A percentile compares a stretch with the other conserved stretches of the same genome.
Conservation (phyloP, 1,140 invertebrate species). For the Leptopilina clavipes region DNA sequence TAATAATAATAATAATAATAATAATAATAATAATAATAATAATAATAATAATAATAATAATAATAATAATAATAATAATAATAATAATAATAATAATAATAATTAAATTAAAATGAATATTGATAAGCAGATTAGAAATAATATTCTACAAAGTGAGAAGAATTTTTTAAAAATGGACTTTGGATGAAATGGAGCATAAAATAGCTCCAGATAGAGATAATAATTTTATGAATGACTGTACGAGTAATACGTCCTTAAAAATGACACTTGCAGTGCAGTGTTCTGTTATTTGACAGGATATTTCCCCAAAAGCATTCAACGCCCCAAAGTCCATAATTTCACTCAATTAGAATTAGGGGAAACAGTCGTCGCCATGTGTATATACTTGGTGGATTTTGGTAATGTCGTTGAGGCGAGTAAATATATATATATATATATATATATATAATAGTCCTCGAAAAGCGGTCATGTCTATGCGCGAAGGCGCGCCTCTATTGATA, state of each 20-base stretch:
- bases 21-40: too few relatives aligned
- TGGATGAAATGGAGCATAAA: too few relatives aligned
- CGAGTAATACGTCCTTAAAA: constrained; percentile 2
- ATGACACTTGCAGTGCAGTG: constrained; percentile 24
- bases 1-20: too few relatives aligned
- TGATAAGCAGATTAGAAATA: too few relatives aligned
- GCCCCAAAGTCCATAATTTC: constrained; percentile 32
- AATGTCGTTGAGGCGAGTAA: constrained; percentile 25
- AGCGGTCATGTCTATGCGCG: constrained; percentile 42
- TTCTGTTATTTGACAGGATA: constrained; percentile 29
- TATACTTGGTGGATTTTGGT: constrained; percentile 22
- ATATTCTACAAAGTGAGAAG: too few relatives aligned
- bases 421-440: background rate
- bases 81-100: too few relatives aligned
- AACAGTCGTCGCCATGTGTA: constrained; percentile 1
- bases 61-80: too few relatives aligned
- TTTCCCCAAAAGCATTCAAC: constrained; percentile 6
- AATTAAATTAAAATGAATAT: too few relatives aligned
- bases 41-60: too few relatives aligned
- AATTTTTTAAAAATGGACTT: too few relatives aligned
- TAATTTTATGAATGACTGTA: background rate
- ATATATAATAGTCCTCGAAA: background rate
- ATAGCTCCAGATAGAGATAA: background rate
- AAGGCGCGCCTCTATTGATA: constrained; percentile 63
- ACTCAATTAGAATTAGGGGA: constrained; percentile 35